Percentiles rank a stretch among this genome's conserved stretches.
These are phyloP conservation scores for Psittacula cyanocephala DNA, from an alignment of 2,113 vertebrate species.

Conservation along the genomic window DNA sequence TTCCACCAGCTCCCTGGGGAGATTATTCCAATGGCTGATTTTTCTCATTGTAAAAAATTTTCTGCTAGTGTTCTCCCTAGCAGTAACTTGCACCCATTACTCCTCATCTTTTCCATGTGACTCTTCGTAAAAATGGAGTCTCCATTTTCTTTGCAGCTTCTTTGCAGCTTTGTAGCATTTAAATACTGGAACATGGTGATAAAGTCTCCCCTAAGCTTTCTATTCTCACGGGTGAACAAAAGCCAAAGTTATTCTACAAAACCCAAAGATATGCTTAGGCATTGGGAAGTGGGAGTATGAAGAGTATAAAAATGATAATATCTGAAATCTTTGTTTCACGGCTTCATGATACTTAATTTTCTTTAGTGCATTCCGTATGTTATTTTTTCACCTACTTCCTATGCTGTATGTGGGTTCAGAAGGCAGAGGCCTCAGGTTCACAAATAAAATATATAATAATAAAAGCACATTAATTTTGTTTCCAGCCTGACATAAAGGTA, in stretches of 20 bases:
- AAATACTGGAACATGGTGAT: not conserved
- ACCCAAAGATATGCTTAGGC: not conserved
- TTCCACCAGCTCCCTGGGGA: not conserved
- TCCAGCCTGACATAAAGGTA: not conserved
- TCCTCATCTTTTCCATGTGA: not conserved
- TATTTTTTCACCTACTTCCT: not conserved
- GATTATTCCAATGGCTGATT: not conserved
- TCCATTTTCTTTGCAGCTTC: not conserved
- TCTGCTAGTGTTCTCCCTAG: not conserved
- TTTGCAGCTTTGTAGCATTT: not conserved
- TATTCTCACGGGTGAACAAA: not conserved
- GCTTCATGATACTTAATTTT: not conserved
- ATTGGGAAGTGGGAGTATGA: not conserved
- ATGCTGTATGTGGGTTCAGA: not conserved
- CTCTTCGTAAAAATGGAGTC: not conserved
- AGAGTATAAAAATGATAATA: not conserved
- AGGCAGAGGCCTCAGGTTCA: not conserved
- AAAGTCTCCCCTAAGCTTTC: not conserved
- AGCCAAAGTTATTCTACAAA: not conserved
- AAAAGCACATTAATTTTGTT: not conserved
- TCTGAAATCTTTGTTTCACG: not conserved
- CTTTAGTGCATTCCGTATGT: not conserved
- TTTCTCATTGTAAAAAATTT: not conserved
- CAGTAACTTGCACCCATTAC: not conserved
- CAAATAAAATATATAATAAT: not conserved